These are phyloP conservation scores for Syritta pipiens DNA, from an alignment of 2,888 invertebrate genomes.

Conservation along the genomic window DNA sequence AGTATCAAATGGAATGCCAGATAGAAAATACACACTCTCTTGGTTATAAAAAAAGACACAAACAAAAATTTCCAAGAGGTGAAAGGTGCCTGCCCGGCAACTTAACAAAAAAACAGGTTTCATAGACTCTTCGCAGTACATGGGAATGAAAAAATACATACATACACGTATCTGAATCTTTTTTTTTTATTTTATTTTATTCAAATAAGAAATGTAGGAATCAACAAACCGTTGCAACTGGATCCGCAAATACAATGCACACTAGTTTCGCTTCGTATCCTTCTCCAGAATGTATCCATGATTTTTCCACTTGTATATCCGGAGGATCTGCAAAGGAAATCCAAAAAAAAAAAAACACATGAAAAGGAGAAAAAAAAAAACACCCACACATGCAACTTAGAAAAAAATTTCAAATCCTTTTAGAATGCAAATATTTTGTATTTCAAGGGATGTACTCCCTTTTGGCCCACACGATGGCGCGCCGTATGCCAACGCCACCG, in stretches of 20 bases:
- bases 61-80: too few relatives aligned
- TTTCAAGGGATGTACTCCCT: conserved; percentile 55
- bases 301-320: conserved; percentile 85
- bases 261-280: conserved; percentile 85
- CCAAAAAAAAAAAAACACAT: conserved; percentile 20
- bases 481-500: neutral
- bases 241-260: conserved; percentile 85
- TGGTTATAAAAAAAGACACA: too few relatives aligned
- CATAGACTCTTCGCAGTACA: too few relatives aligned
- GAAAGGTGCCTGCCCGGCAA: too few relatives aligned
- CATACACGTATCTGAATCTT: too few relatives aligned
- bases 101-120: too few relatives aligned
- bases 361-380: conserved; percentile 25
- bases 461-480: neutral
- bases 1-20: neutral
- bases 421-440: conserved; percentile 68
- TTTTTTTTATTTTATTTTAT: conserved; percentile 58
- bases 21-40: too few relatives aligned
- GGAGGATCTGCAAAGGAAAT: conserved; percentile 82
- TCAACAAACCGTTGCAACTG: conserved; percentile 83
- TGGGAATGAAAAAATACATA: neutral
- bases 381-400: too few relatives aligned
- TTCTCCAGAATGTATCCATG: conserved; percentile 86
- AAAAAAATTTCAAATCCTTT: conserved; percentile 51
- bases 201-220: conserved; percentile 52